A percentile compares a stretch with the other conserved stretches of the same genome.
phyloP scores from a whole-genome alignment of 64 coral and sea anemone species.

The Montipora capricornis region DNA sequence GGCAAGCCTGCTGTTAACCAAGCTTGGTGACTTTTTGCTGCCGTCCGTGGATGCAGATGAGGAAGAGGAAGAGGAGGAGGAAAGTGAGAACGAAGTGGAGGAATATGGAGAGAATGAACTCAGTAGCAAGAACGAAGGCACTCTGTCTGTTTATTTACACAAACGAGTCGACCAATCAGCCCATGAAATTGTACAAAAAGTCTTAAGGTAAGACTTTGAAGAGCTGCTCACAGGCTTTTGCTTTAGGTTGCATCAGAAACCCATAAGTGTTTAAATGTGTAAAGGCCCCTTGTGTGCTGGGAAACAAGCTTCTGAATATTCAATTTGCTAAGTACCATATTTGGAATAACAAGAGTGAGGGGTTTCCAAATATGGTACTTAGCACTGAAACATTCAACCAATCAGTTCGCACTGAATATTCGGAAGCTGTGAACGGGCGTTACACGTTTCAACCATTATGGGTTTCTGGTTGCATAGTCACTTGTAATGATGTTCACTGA shows the following conservation, averaged over 20 bases:
- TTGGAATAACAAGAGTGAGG: no score
- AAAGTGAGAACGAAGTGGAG: constrained; percentile 14
- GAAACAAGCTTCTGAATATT: no score
- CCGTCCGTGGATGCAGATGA: constrained; percentile 45
- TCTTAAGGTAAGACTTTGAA: constrained; percentile 68
- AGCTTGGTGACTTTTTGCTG: constrained; percentile 86
- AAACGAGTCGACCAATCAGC: constrained; percentile 81
- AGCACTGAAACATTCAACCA: no score
- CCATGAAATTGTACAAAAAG: constrained; percentile 92
- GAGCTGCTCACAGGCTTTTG: background rate
- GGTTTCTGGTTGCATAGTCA: no score
- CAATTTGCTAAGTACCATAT: no score
- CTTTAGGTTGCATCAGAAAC: background rate
- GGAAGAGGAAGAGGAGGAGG: constrained; percentile 15
- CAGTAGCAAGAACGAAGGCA: background rate
- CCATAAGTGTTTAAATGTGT: no score
- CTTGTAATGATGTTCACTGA: no score
- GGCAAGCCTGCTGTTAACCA: constrained; percentile 76
- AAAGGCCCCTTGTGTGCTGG: no score
- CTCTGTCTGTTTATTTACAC: constrained; percentile 79
- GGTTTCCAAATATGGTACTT: no score
- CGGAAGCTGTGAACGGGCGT: no score
- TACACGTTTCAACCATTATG: no score
- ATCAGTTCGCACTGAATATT: no score
- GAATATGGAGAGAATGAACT: constrained; percentile 3